phyloP scores from a whole-genome alignment of 2,888 invertebrate species.

The Junonia oenone region DNA sequence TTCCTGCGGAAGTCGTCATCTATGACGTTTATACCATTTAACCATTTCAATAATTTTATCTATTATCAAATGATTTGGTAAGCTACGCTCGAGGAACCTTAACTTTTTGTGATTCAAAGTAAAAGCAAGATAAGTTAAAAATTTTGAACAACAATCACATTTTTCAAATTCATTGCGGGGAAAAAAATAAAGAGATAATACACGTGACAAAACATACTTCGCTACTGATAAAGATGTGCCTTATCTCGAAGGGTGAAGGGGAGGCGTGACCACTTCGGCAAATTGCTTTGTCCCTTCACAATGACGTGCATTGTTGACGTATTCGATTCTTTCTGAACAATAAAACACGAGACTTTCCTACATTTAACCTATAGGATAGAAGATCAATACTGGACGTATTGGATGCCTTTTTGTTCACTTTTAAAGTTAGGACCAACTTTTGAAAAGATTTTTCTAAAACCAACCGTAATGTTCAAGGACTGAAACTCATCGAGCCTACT shows the following conservation, averaged over 20 bases:
- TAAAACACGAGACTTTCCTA: constrained; percentile 27
- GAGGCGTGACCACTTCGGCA: constrained; percentile 35
- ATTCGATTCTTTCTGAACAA: constrained; percentile 32
- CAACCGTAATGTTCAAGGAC: background rate
- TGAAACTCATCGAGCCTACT: too few species aligned
- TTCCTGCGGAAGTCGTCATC: constrained; percentile 9
- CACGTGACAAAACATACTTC: constrained; percentile 17
- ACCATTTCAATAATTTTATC: background rate
- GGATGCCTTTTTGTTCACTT: constrained; percentile 3
- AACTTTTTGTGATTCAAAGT: too few species aligned
- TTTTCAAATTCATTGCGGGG: background rate
- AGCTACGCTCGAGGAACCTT: background rate
- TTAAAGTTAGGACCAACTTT: constrained; percentile 2
- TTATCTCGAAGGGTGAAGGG: constrained; percentile 30
- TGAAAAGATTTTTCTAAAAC: background rate
- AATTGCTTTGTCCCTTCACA: constrained; percentile 38
- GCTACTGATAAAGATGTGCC: constrained; percentile 34
- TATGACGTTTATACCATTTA: constrained; percentile 2
- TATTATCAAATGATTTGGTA: background rate
- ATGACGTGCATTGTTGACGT: constrained; percentile 32
- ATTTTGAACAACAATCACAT: background rate
- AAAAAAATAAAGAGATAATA: constrained; percentile 18
- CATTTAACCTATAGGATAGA: constrained; percentile 22
- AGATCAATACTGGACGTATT: constrained; percentile 19
- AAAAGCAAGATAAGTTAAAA: background rate